Base-by-base conservation (phyloP, 1,140 invertebrate genomes). In the Coenobita brevimanus region DNA sequence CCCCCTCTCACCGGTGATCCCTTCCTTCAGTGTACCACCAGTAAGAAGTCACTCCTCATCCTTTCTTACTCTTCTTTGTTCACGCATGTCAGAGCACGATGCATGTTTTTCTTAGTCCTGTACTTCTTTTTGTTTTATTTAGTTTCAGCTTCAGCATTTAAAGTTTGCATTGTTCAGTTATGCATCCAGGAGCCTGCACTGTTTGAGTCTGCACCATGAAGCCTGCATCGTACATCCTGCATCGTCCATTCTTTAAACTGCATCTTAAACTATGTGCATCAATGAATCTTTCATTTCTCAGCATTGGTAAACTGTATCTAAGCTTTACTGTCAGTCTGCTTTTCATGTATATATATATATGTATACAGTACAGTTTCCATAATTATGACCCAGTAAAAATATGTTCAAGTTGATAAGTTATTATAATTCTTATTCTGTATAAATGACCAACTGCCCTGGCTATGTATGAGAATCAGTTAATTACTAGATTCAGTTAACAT, bases 31-130 rank as follows among this genome's bases (percentile, higher is more conserved):
- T 90, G 89, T 69, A 82, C 67, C 78, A 73, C 62, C 82, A 90
- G 89, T 90, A 90, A 90, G 89, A 90, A 78, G 69, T 81, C 50
- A 80, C 81, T 54, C 57, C 33, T 88, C 38, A 57, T 83, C 79
- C 50, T 67, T 88, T 81, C 73, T 64, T 33, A 76, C n/a, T 84
- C 10, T 83, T 43, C 57, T 30, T 73, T 24, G 62, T 88, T 87
- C 81, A 82, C 82, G 89, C 89, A 90, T 90, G 89, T 79, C 81
- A 88, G 85, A 87, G 89, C 89, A 90, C 89, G 89, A 88, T 90
- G 89, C 89, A 90, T 90, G 89, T 85, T 90, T 76, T 83, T 82
- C 60, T 90, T 50, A 50, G 46, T 50, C 6, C 46, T 88, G 86
- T 89, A 67, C 80, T 50, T 76, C n/a, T 85, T 82, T 64, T 36